phyloP scores from a whole-genome alignment of 23 tunicate genomes.

The Diplosoma virens region DNA sequence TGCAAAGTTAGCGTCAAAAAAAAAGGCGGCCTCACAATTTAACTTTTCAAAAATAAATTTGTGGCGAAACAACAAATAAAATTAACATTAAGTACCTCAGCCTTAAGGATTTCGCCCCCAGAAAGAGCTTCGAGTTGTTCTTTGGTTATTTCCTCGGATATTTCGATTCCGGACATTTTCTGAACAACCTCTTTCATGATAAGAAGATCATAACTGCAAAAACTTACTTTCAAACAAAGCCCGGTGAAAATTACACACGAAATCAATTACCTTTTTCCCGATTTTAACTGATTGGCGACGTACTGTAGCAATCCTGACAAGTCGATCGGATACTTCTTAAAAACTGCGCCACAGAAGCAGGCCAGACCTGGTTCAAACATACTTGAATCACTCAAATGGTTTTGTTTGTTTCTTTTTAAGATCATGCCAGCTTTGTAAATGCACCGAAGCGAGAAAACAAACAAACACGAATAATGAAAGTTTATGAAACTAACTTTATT shows the following conservation, averaged over 20 bases:
- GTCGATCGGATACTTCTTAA: conserved; percentile 93
- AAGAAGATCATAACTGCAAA: conserved; percentile 74
- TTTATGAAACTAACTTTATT: no score
- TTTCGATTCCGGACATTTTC: conserved; percentile 98
- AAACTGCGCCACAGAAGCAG: conserved; percentile 88
- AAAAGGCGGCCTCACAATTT: no score
- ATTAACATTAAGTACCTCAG: conserved; percentile 82
- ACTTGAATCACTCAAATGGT: no score
- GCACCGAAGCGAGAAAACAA: no score
- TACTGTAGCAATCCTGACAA: conserved; percentile 86
- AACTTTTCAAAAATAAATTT: no score
- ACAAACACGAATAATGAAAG: no score
- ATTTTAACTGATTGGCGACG: conserved; percentile 94
- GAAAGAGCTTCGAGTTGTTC: conserved; percentile 92
- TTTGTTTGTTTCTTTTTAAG: no score
- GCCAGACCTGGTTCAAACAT: conserved; percentile 98
- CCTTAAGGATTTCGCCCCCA: conserved; percentile 94
- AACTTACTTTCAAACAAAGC: no score
- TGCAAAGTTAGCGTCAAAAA: no score
- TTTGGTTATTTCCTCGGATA: conserved; percentile 89
- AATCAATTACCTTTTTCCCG: conserved; percentile 81
- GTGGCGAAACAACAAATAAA: no score
- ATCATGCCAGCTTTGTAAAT: no score
- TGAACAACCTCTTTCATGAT: conserved; percentile 98
- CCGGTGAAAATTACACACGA: no score